A percentile compares a stretch with the other conserved stretches of the same genome.
These are phyloP conservation scores for Dinoponera quadriceps DNA, from an alignment of 1,140 invertebrate species.

Conservation along the genomic window DNA sequence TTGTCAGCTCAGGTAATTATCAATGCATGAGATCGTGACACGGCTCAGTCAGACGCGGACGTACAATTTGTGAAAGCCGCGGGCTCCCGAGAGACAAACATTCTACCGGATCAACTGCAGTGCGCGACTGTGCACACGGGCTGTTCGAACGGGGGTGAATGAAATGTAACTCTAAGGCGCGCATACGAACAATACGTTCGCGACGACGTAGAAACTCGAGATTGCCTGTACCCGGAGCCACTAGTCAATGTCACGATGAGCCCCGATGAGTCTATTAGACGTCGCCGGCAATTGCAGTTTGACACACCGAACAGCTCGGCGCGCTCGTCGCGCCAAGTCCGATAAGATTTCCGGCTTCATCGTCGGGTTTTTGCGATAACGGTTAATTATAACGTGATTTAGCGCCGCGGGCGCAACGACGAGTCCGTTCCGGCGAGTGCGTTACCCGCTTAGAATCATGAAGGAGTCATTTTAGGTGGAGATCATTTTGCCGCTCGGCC, in stretches of 20 bases:
- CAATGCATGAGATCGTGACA: background rate
- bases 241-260: slow-evolving; percentile 1
- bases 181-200: background rate
- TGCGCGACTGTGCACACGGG: background rate
- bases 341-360: slow-evolving; percentile 9
- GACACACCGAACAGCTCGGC: background rate
- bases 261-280: slow-evolving; percentile 23
- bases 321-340: background rate
- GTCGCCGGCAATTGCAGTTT: slow-evolving; percentile 26
- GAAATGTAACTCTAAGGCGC: background rate
- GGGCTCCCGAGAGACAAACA: too few species aligned
- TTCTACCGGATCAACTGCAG: background rate
- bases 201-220: slow-evolving; percentile 6
- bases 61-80: slow-evolving; percentile 6
- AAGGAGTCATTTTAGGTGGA: background rate
- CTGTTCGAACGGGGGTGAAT: background rate
- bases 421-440: background rate
- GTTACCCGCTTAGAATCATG: background rate
- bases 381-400: background rate
- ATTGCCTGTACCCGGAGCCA: background rate
- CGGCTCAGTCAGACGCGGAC: background rate
- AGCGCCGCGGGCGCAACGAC: background rate
- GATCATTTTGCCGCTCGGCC: too few species aligned
- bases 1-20: background rate
- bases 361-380: slow-evolving; percentile 2